Base-by-base conservation (phyloP, 2,797 vertebrate species). In the Huso huso region DNA sequence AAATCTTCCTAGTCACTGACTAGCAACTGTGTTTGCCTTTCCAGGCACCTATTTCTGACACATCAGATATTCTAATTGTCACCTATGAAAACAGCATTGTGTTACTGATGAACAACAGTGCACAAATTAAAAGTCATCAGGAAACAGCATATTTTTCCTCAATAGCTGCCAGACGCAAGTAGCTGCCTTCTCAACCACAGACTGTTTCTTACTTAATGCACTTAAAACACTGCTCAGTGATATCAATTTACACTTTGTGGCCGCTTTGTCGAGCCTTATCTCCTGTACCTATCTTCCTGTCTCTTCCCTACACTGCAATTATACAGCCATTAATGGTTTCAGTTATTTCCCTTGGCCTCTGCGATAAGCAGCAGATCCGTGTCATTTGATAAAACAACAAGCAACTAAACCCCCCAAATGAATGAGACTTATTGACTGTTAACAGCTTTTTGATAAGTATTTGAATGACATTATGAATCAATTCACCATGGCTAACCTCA, bases 221-320 rank as follows among this genome's bases (percentile, higher is more conserved):
- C 72, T 76, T 71, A 51, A 18, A 69, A 68, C 76, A 74, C 69
- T 11, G 49, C 5, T 49, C 74, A 66, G 62, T 69, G 74, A 76
- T 78, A 78, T 73, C 65, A 74, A 37, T 76, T 82, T 77, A 75
- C 74, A 81, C 13, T 70, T 69, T 76, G 75, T 73, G 58, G 51
- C 69, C 74, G 70, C 77, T 82, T 83, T 77, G 75, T 68, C 70
- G 68, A 62, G 51, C 66, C n/a, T 70, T 77, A 77, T 77, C 79
- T 82, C 37, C 71, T 70, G 5, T 48, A 65, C 58, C 0, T 69
- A 75, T 81, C 79, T 86, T 83, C 86, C 81, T 79, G 76, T 86
- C 78, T 88, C 79, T 75, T 73, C 67, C 61, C 66, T 61, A 62
- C 79, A 73, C 61, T 75, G 71, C 61, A 85, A 76, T 87, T 85